Conservation (phyloP, 2,888 invertebrate genomes). For the Dicycla oo region DNA sequence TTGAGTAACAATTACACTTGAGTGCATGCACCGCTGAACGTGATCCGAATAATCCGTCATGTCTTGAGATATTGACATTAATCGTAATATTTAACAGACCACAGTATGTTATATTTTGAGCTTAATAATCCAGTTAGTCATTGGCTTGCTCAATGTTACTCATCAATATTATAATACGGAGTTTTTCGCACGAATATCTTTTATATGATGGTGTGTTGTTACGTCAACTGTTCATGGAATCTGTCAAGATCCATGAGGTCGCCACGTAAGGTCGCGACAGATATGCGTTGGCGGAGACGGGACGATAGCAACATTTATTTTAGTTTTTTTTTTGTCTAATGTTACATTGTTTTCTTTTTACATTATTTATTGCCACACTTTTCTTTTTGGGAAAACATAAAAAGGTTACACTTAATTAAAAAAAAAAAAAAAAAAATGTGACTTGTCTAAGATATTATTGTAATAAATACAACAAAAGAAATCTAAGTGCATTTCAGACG, state of each 20-base stretch:
- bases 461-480: neutral
- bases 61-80: slow-evolving; percentile 27
- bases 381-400: slow-evolving; percentile 23
- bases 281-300: slow-evolving; percentile 54
- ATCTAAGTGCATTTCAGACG: neutral
- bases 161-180: slow-evolving; percentile 49
- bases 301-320: slow-evolving; percentile 50
- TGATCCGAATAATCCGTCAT: slow-evolving; percentile 32
- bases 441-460: neutral
- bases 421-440: neutral
- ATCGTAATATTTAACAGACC: slow-evolving; percentile 55
- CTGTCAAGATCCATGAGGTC: slow-evolving; percentile 53
- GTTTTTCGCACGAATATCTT: slow-evolving; percentile 9
- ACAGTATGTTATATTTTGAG: slow-evolving; percentile 72
- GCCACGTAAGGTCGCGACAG: slow-evolving; percentile 45
- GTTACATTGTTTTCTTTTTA: slow-evolving; percentile 37
- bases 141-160: slow-evolving; percentile 69
- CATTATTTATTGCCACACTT: slow-evolving; percentile 32
- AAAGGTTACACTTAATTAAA: neutral
- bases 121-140: slow-evolving; percentile 71
- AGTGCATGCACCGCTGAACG: slow-evolving; percentile 53
- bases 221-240: slow-evolving; percentile 33
- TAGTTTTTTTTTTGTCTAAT: slow-evolving; percentile 37
- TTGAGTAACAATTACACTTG: slow-evolving; percentile 44
- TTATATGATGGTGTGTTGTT: slow-evolving; percentile 30